Percentiles rank a stretch among this genome's conserved stretches.
Evolutionary conservation across 2,797 vertebrate genomes (phyloP).

Genomic region (Argyrosomus regius): DNA sequence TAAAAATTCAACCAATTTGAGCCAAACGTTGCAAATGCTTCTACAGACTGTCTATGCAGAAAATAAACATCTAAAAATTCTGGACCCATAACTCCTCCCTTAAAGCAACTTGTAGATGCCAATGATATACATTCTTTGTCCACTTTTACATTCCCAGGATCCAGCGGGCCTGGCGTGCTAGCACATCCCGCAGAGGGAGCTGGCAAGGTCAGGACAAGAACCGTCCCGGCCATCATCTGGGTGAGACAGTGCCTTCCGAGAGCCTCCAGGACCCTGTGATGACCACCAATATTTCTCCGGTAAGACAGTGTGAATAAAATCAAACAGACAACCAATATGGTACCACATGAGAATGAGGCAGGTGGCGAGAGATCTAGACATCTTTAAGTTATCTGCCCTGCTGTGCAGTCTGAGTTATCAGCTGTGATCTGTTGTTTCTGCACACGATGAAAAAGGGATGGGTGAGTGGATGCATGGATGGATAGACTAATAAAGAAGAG

Average conservation of each 20-base stretch:
- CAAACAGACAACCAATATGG: slow-evolving; percentile 23
- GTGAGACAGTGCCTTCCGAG: slow-evolving; percentile 46
- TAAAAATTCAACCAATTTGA: slow-evolving; percentile 1
- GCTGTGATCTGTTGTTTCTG: slow-evolving; percentile 46
- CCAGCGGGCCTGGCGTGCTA: slow-evolving; percentile 85
- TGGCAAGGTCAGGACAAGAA: slow-evolving; percentile 54
- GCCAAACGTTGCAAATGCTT: not conserved
- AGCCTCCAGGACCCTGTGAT: slow-evolving; percentile 57
- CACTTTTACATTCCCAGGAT: slow-evolving; percentile 70
- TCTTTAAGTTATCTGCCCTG: not conserved
- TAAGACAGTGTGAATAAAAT: slow-evolving; percentile 57
- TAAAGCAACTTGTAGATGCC: not conserved
- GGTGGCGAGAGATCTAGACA: slow-evolving; percentile 16
- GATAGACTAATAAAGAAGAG: slow-evolving; percentile 61
- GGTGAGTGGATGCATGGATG: slow-evolving; percentile 45
- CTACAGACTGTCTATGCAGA: not conserved
- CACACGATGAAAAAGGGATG: slow-evolving; percentile 21
- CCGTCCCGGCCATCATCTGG: slow-evolving; percentile 8
- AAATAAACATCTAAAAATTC: not conserved
- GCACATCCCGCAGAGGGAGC: slow-evolving; percentile 66
- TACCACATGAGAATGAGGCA: slow-evolving; percentile 14
- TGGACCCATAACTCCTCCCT: not conserved
- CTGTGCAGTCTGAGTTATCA: slow-evolving; percentile 33
- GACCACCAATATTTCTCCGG: slow-evolving; percentile 68
- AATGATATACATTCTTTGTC: not conserved